Percentiles rank a stretch among this genome's conserved stretches.
Conservation (phyloP, 2,113 vertebrate species). For the Misgurnus anguillicaudatus region DNA sequence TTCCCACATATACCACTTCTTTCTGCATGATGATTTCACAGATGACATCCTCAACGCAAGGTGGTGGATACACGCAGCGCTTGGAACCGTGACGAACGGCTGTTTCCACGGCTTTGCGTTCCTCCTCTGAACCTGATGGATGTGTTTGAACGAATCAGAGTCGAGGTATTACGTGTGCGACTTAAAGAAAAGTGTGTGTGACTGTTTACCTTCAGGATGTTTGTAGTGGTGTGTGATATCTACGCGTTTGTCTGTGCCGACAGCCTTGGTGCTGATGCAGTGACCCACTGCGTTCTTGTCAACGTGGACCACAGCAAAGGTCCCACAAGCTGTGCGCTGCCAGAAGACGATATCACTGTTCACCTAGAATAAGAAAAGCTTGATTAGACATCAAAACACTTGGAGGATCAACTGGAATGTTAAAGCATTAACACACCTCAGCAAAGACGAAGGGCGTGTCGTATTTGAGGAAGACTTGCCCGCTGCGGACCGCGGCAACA, state of each 20-base stretch:
- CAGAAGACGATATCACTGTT: conserved; percentile 91
- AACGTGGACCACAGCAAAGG: conserved; percentile 76
- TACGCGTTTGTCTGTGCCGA: conserved; percentile 74
- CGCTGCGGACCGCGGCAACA: conserved; percentile 81
- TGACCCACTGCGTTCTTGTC: conserved; percentile 83
- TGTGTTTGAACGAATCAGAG: neutral
- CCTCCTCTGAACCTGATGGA: conserved; percentile 70
- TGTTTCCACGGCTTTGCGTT: conserved; percentile 82
- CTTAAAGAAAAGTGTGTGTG: neutral
- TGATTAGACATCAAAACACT: neutral
- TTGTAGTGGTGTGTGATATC: conserved; percentile 86
- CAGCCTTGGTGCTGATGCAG: conserved; percentile 83
- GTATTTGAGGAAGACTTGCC: conserved; percentile 83
- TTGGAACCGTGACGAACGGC: conserved; percentile 82
- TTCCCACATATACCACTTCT: conserved; percentile 75
- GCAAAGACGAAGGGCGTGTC: conserved; percentile 87
- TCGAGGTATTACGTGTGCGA: too few species aligned
- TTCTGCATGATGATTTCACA: conserved; percentile 76
- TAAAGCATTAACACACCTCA: conserved; percentile 72
- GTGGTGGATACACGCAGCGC: conserved; percentile 65
- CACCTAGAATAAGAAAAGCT: conserved; percentile 70
- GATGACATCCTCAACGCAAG: conserved; percentile 69
- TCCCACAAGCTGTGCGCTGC: conserved; percentile 79
- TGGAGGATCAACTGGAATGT: neutral
- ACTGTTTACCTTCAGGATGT: conserved; percentile 67